Base-by-base conservation (phyloP, 2,888 invertebrate species). In the Epinotia ramella region DNA sequence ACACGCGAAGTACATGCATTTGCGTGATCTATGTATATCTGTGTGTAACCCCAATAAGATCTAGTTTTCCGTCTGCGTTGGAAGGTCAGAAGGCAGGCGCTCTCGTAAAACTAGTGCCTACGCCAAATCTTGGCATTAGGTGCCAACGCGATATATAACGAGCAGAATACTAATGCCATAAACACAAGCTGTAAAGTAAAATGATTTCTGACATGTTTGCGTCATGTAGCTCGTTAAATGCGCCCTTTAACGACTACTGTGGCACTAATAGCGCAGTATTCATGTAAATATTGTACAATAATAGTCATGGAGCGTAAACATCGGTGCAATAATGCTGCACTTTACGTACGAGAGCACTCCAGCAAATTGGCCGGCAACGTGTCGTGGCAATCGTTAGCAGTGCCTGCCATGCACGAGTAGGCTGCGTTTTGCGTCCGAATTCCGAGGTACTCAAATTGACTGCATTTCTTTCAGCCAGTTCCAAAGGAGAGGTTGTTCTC, bases 361-460 rank as follows among this genome's bases (percentile, higher is more conserved):
- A n/a, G 59, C 49, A 66, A 73, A 73, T 73, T 73, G 73, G 65
- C 66, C 59, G 28, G 46, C 73, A 59, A 40, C 73, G 73, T 73
- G 59, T 73, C 59, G 59, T 49, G 49, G 73, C 65, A 73, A 60
- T 66, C 73, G 73, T 73, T 73, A 59, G 57, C 13, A 13, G 9
- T 28, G 46, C 33, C 33, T 20, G 18, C 20, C 28, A 18, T 28
- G 60, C 28, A 60, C 46, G 69, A 44, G 6, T 2, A 53, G 20
- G 33, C 53, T 53, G 66, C 53, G 53, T 65, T 65, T 60, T 66
- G 28, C 12, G 11, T 20, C 20, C 20, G 12, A 57, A 20, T 57
- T 20, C 18, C 57, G 20, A 57, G 20, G 57, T 20, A 11, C 20
- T 3, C 53, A 53, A 53, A n/a, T 53, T 53, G n/a, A 53, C 53